A percentile compares a stretch with the other conserved stretches of the same genome.
These are phyloP conservation scores for Halictus quadricinctus DNA, from an alignment of 2,888 invertebrate genomes.

Conservation along the genomic window DNA sequence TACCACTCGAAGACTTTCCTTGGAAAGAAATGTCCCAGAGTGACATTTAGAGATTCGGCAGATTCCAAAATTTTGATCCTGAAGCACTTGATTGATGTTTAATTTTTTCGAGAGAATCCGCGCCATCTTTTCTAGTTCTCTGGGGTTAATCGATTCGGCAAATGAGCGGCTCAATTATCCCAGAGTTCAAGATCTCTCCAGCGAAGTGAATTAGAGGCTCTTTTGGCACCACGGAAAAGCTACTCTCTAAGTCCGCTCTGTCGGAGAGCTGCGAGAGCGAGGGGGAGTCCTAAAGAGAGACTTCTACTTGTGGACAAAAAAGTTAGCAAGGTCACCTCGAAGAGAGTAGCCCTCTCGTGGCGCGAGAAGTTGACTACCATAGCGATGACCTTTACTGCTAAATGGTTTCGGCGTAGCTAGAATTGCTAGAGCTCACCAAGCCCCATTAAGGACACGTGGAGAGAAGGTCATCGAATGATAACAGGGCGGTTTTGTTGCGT, in stretches of 20 bases:
- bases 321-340: neutral
- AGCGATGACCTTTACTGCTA: neutral
- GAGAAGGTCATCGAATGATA: neutral
- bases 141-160: neutral
- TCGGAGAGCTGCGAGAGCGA: neutral
- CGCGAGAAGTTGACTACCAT: neutral
- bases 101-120: neutral
- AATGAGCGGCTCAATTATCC: neutral
- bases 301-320: neutral
- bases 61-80: too few species aligned
- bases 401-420: neutral
- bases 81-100: neutral
- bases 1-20: too few species aligned
- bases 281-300: neutral
- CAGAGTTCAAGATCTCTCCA: neutral
- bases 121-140: neutral
- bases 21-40: too few species aligned
- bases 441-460: neutral
- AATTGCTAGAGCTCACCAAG: neutral
- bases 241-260: neutral
- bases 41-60: too few species aligned
- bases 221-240: neutral
- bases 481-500: constrained; percentile 9
- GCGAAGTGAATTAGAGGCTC: neutral
- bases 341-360: neutral